Evolutionary conservation across 2,888 invertebrate genomes (phyloP).

Genomic region (Strigamia maritima): DNA sequence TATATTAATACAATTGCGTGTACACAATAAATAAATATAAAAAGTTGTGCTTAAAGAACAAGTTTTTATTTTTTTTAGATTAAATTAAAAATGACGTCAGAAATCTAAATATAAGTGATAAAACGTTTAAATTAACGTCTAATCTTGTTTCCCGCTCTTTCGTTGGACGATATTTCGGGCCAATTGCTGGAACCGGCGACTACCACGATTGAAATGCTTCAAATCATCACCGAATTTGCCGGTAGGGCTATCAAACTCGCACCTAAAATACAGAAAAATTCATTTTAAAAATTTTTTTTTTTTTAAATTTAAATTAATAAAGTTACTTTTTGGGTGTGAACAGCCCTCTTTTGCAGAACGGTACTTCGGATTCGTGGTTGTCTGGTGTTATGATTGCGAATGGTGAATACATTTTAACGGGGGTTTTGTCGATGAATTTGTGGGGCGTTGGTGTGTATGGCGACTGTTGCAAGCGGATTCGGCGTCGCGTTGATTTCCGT

Average conservation of each 20-base stretch:
- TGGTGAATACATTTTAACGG: background rate
- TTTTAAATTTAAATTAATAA: background rate
- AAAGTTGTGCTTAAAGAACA: too few species aligned
- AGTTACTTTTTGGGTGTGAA: background rate
- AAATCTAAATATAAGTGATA: too few species aligned
- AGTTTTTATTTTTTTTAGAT: too few species aligned
- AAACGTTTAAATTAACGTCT: too few species aligned
- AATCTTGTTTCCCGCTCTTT: too few species aligned
- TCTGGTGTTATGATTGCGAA: background rate
- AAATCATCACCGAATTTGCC: background rate
- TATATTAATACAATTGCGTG: too few species aligned
- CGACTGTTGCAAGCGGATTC: background rate
- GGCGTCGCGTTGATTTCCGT: background rate
- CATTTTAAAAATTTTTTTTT: background rate
- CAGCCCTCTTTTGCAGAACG: background rate
- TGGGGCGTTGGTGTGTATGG: background rate
- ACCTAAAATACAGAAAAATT: background rate
- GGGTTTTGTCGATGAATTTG: background rate
- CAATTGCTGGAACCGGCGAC: background rate
- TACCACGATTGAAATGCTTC: background rate
- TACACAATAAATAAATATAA: too few species aligned
- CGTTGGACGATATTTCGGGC: background rate
- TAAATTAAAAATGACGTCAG: too few species aligned
- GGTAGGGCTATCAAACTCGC: background rate
- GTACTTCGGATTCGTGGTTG: background rate